Conservation (phyloP, 2,888 invertebrate species). For the Steromphala cineraria region DNA sequence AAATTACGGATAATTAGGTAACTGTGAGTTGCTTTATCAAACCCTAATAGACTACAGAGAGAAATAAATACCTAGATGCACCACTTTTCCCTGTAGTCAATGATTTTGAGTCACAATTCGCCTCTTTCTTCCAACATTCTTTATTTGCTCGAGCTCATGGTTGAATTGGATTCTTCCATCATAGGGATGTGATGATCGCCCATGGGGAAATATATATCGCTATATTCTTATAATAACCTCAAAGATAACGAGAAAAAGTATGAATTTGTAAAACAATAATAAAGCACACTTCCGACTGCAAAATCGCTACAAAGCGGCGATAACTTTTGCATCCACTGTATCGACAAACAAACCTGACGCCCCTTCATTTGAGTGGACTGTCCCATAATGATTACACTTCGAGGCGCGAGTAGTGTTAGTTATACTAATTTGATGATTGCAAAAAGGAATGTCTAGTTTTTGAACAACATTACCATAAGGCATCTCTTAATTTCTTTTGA, state of each 20-base stretch:
- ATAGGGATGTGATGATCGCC: neutral
- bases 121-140: neutral
- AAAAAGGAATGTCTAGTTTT: neutral
- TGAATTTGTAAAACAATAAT: too few species aligned
- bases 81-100: conserved; percentile 12
- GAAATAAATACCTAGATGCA: neutral
- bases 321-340: neutral
- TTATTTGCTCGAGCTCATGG: conserved; percentile 13
- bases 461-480: neutral
- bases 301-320: neutral
- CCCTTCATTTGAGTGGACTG: neutral
- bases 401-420: conserved; percentile 3
- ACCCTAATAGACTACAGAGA: neutral
- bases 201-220: too few species aligned
- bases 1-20: too few species aligned
- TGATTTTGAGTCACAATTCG: neutral
- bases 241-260: too few species aligned
- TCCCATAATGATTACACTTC: conserved; percentile 12
- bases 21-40: too few species aligned
- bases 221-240: too few species aligned
- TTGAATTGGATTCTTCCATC: neutral
- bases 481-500: neutral
- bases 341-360: neutral
- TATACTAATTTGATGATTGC: neutral
- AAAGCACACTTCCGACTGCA: too few species aligned